phyloP scores from a whole-genome alignment of 2,888 invertebrate genomes.

The Apamea anceps region DNA sequence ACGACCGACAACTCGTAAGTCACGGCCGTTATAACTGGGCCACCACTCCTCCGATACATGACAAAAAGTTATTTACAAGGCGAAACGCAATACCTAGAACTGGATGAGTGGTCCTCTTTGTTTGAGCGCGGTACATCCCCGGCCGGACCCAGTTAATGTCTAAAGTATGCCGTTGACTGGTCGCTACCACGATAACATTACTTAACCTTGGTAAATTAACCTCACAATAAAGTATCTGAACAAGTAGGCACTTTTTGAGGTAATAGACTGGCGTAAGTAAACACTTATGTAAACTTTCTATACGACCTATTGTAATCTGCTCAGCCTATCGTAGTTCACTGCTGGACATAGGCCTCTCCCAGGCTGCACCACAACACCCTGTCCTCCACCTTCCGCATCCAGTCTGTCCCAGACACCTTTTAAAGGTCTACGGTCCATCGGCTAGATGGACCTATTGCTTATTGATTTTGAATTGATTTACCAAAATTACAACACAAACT shows the following conservation, averaged over 20 bases:
- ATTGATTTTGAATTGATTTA: neutral
- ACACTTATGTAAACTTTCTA: neutral
- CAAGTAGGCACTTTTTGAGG: neutral
- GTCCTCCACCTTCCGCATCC: neutral
- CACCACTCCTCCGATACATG: neutral
- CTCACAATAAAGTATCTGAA: neutral
- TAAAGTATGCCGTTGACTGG: slow-evolving; percentile 6
- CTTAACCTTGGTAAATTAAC: slow-evolving; percentile 12
- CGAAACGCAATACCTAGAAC: neutral
- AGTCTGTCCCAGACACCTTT: neutral
- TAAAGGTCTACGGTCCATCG: neutral
- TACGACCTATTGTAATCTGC: neutral
- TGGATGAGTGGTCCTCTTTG: neutral
- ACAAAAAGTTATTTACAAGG: neutral
- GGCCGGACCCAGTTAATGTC: neutral
- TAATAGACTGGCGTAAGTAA: neutral
- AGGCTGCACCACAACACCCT: neutral
- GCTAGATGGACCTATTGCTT: neutral
- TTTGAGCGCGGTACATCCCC: slow-evolving; percentile 20
- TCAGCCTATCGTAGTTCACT: neutral
- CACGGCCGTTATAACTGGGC: neutral
- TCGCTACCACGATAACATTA: slow-evolving; percentile 16
- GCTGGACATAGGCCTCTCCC: neutral
- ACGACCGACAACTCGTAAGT: no score
- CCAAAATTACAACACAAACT: neutral